A percentile compares a stretch with the other conserved stretches of the same genome.
Evolutionary conservation across 2,113 vertebrate genomes (phyloP).

Genomic region (Dendropsophus ebraccatus): DNA sequence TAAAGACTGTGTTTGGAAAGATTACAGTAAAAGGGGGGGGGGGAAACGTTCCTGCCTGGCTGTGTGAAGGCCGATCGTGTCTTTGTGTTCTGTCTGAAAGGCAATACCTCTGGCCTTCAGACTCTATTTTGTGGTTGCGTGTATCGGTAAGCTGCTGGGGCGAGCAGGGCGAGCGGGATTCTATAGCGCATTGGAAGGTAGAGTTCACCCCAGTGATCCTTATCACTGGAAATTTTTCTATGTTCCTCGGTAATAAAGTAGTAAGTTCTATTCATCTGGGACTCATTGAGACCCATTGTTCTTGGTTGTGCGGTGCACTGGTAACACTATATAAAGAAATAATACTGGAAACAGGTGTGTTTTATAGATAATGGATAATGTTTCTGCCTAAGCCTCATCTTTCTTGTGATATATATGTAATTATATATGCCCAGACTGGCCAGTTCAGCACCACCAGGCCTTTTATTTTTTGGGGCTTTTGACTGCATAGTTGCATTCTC

Average conservation of each 20-base stretch:
- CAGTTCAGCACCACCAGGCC: slow-evolving; percentile 57
- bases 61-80: neutral
- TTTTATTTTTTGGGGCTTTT: slow-evolving; percentile 57
- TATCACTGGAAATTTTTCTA: slow-evolving; percentile 22
- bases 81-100: neutral
- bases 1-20: neutral
- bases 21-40: neutral
- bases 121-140: slow-evolving; percentile 24
- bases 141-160: neutral
- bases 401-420: slow-evolving; percentile 58
- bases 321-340: slow-evolving; percentile 57
- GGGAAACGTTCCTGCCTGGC: neutral
- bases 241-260: slow-evolving; percentile 27
- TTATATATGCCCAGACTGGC: slow-evolving; percentile 58
- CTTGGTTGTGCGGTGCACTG: slow-evolving; percentile 2
- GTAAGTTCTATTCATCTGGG: slow-evolving; percentile 35
- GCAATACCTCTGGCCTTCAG: neutral
- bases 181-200: neutral
- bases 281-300: slow-evolving; percentile 44
- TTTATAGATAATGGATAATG: slow-evolving; percentile 58
- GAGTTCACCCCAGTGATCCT: slow-evolving; percentile 31
- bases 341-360: slow-evolving; percentile 55
- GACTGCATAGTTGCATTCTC: slow-evolving; percentile 53
- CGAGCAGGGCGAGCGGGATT: neutral
- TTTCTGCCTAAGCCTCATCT: slow-evolving; percentile 56